These are phyloP conservation scores for Tragelaphus strepsiceros DNA, from an alignment of 2,113 vertebrate genomes.

Conservation along the genomic window DNA sequence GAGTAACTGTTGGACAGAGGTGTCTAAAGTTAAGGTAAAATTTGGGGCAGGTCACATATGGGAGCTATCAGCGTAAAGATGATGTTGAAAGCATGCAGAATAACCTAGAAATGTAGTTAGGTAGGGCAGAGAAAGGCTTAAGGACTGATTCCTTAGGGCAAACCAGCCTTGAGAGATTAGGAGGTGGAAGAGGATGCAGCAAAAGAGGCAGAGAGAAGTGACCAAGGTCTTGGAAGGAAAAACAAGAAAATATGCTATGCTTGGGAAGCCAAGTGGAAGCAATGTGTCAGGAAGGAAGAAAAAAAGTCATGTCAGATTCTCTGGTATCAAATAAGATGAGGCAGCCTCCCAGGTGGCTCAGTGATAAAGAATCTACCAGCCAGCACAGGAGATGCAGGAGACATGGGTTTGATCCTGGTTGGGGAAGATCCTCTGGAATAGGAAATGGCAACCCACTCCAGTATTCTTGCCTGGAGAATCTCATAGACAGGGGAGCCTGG, in stretches of 20 bases:
- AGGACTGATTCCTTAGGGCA: neutral
- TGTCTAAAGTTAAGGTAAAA: neutral
- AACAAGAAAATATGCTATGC: neutral
- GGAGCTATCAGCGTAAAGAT: neutral
- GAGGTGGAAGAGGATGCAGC: neutral
- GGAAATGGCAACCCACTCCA: neutral
- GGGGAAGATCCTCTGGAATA: neutral
- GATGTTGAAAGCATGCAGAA: neutral
- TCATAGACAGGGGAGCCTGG: neutral
- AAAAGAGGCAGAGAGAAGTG: neutral
- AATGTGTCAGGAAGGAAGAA: neutral
- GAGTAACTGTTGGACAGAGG: neutral
- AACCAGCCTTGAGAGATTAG: neutral
- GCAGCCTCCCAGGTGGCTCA: neutral
- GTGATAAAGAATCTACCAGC: neutral
- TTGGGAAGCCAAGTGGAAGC: neutral
- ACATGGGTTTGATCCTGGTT: neutral
- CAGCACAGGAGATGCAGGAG: neutral
- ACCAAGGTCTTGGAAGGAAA: neutral
- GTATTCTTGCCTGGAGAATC: neutral
- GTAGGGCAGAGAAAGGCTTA: neutral
- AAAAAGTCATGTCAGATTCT: neutral
- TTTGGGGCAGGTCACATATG: neutral
- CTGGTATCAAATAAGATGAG: neutral
- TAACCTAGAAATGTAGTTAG: neutral